Percentiles rank a stretch among this genome's conserved stretches.
phyloP scores from a whole-genome alignment of 2,113 vertebrate genomes.

The Phrynosoma blainvillii region DNA sequence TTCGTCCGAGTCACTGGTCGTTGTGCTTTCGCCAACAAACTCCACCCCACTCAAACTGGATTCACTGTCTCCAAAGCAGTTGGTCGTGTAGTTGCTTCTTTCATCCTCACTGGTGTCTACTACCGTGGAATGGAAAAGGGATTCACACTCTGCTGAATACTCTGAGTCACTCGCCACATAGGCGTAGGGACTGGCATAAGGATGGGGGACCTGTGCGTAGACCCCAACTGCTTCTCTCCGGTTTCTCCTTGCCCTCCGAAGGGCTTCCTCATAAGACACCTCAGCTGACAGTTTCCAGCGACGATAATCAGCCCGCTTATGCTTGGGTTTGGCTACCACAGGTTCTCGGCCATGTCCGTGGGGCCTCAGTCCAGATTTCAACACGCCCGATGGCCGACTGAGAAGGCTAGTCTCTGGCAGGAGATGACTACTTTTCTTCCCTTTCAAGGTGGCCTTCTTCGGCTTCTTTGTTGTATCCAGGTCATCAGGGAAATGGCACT shows the following conservation, averaged over 20 bases:
- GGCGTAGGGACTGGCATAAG: constrained; percentile 80
- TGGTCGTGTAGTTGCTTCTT: constrained; percentile 90
- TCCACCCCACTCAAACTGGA: constrained; percentile 88
- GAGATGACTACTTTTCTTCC: constrained; percentile 69
- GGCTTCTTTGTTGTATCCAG: constrained; percentile 77
- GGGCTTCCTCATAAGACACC: constrained; percentile 82
- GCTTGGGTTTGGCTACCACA: constrained; percentile 87
- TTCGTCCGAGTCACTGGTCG: constrained; percentile 87
- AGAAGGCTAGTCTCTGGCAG: constrained; percentile 70
- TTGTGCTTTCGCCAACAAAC: constrained; percentile 83
- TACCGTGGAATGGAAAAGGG: constrained; percentile 93
- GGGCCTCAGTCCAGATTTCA: constrained; percentile 47
- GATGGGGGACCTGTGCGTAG: constrained; percentile 71
- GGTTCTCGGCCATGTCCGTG: constrained; percentile 78
- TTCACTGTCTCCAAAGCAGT: constrained; percentile 95
- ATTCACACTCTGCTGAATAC: constrained; percentile 94
- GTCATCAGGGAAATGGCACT: constrained; percentile 80
- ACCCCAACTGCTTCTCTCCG: constrained; percentile 75
- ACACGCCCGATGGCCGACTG: constrained; percentile 66
- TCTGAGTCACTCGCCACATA: constrained; percentile 90
- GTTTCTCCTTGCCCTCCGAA: constrained; percentile 76
- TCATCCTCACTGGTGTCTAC: constrained; percentile 94
- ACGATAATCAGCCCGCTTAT: constrained; percentile 85
- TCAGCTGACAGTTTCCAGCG: constrained; percentile 81
- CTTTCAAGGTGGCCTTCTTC: constrained; percentile 76